Evolutionary conservation across 2,113 vertebrate species (phyloP).

Genomic region (Phycodurus eques): DNA sequence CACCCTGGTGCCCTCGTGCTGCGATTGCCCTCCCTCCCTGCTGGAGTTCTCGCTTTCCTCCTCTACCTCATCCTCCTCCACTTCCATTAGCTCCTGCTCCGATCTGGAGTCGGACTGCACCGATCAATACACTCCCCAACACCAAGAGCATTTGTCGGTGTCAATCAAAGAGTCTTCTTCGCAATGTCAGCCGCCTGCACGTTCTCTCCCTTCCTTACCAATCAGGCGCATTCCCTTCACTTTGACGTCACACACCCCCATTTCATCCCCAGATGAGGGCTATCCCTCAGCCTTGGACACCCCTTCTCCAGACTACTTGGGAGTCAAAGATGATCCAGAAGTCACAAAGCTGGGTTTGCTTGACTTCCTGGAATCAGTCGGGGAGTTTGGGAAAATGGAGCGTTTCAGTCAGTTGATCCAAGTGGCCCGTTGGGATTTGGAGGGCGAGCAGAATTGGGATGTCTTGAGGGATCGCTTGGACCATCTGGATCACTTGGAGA

Average conservation of each 20-base stretch:
- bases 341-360: constrained; percentile 68
- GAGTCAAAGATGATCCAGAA: constrained; percentile 61
- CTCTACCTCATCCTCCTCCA: constrained; percentile 82
- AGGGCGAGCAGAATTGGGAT: constrained; percentile 69
- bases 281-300: constrained; percentile 74
- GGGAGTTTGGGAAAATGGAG: constrained; percentile 77
- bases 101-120: constrained; percentile 88
- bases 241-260: constrained; percentile 37
- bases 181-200: constrained; percentile 48
- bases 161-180: constrained; percentile 55
- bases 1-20: constrained; percentile 80
- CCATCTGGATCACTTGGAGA: constrained; percentile 74
- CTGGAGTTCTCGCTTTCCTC: constrained; percentile 75
- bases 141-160: constrained; percentile 72
- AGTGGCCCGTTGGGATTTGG: constrained; percentile 72
- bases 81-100: constrained; percentile 92
- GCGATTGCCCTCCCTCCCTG: constrained; percentile 73
- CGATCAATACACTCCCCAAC: constrained; percentile 73
- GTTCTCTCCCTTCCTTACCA: constrained; percentile 62
- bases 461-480: constrained; percentile 70
- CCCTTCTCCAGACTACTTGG: constrained; percentile 69
- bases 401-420: constrained; percentile 76
- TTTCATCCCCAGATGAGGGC: constrained; percentile 76
- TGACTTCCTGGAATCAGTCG: constrained; percentile 76
- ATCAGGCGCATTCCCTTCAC: constrained; percentile 47